These are phyloP conservation scores for Orcinus orca DNA, from an alignment of 2,113 vertebrate species.

Conservation along the genomic window DNA sequence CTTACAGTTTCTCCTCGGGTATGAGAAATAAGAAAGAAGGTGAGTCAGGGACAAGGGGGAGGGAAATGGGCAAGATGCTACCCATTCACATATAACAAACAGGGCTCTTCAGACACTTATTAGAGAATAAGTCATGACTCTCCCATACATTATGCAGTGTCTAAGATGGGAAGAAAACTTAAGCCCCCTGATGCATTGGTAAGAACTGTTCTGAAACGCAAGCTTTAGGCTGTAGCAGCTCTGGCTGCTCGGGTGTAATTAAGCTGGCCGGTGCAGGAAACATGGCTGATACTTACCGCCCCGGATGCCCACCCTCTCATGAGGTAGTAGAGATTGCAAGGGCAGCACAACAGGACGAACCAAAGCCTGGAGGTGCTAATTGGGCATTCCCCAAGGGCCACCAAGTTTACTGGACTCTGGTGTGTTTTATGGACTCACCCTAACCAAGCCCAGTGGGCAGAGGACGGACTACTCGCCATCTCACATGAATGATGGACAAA, in stretches of 20 bases:
- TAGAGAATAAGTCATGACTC: not conserved
- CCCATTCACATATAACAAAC: not conserved
- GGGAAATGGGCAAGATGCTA: not conserved
- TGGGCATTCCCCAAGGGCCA: not conserved
- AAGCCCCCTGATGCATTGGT: not conserved
- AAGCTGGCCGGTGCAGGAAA: not conserved
- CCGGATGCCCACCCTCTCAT: not conserved
- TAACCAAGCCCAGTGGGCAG: not conserved
- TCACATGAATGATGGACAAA: not conserved
- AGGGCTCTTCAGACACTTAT: not conserved
- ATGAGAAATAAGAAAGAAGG: not conserved
- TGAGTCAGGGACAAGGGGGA: not conserved
- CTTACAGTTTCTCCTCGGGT: not conserved
- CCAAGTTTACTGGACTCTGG: no score
- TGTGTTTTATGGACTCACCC: not conserved
- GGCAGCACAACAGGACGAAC: not conserved
- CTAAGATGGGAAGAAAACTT: not conserved
- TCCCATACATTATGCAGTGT: not conserved
- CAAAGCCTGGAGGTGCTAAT: not conserved
- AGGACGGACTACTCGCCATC: not conserved
- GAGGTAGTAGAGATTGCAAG: not conserved
- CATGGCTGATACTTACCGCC: fast-evolving
- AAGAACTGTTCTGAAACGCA: not conserved
- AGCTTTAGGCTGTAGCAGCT: not conserved
- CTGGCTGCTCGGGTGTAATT: not conserved